These are phyloP conservation scores for Cygnus atratus DNA, from an alignment of 2,113 vertebrate genomes.

Conservation along the genomic window DNA sequence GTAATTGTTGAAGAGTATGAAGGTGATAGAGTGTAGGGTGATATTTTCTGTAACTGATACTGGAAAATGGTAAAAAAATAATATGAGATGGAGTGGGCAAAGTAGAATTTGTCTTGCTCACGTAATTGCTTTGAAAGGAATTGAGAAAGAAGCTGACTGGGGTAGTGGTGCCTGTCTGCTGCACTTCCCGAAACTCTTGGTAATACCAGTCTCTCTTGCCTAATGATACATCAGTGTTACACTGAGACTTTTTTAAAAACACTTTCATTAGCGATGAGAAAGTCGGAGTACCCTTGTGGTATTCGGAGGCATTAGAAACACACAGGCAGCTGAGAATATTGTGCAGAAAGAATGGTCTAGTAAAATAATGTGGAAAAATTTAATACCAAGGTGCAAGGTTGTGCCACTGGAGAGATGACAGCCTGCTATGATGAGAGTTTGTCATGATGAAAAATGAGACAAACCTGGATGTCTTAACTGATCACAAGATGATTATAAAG, in stretches of 20 bases:
- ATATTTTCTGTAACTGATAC: background rate
- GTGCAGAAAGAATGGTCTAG: rapidly evolving
- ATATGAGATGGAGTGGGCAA: background rate
- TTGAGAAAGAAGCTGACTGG: background rate
- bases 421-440: background rate
- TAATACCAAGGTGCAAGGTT: background rate
- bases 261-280: background rate
- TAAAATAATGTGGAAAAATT: background rate
- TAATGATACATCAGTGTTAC: background rate
- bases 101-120: background rate
- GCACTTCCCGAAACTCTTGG: background rate
- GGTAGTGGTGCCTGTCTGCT: background rate
- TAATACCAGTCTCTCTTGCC: background rate
- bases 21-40: background rate
- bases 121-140: background rate
- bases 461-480: background rate
- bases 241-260: background rate
- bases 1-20: background rate
- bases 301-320: background rate
- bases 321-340: background rate
- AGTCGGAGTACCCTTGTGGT: background rate
- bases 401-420: background rate
- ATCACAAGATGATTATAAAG: background rate
- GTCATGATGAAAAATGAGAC: background rate
- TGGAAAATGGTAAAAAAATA: background rate